Evolutionary conservation across 2,888 invertebrate genomes (phyloP).

Genomic region (Cephus runcator): DNA sequence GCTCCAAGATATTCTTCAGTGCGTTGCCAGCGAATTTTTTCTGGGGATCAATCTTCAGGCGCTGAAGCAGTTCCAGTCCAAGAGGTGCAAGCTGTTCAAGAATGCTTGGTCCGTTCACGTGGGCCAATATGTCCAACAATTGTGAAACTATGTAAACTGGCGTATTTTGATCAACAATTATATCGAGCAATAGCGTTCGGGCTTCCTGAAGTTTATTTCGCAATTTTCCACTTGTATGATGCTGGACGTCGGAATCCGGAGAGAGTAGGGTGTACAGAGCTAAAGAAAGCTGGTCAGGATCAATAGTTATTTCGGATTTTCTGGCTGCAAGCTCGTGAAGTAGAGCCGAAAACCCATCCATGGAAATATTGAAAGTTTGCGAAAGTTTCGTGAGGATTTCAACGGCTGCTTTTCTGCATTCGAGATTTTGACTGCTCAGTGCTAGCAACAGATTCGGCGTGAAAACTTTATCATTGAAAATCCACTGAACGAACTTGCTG

Average conservation of each 20-base stretch:
- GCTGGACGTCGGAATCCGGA: slow-evolving; percentile 66
- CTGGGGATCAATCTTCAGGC: slow-evolving; percentile 49
- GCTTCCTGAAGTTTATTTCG: slow-evolving; percentile 42
- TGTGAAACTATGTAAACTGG: slow-evolving; percentile 67
- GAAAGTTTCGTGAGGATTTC: slow-evolving; percentile 67
- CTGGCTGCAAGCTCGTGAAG: slow-evolving; percentile 67
- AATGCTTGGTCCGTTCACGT: slow-evolving; percentile 66
- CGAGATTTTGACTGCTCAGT: slow-evolving; percentile 68
- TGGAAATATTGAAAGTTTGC: slow-evolving; percentile 61
- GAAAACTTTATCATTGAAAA: slow-evolving; percentile 48
- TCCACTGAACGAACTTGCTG: slow-evolving; percentile 49
- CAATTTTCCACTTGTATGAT: slow-evolving; percentile 39
- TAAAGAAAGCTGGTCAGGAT: slow-evolving; percentile 74
- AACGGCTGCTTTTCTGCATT: slow-evolving; percentile 70
- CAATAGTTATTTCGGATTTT: slow-evolving; percentile 73
- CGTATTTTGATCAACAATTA: slow-evolving; percentile 60
- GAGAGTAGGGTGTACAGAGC: slow-evolving; percentile 73
- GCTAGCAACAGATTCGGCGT: slow-evolving; percentile 70
- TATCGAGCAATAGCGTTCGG: slow-evolving; percentile 48
- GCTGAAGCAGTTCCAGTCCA: slow-evolving; percentile 54
- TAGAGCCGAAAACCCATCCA: slow-evolving; percentile 53
- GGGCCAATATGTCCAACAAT: slow-evolving; percentile 66
- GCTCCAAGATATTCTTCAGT: slow-evolving; percentile 63
- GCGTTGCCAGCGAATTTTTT: slow-evolving; percentile 38
- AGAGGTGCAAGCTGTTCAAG: slow-evolving; percentile 62